These are phyloP conservation scores for Uloborus plumipes DNA, from an alignment of 2,888 invertebrate genomes.

Conservation along the genomic window DNA sequence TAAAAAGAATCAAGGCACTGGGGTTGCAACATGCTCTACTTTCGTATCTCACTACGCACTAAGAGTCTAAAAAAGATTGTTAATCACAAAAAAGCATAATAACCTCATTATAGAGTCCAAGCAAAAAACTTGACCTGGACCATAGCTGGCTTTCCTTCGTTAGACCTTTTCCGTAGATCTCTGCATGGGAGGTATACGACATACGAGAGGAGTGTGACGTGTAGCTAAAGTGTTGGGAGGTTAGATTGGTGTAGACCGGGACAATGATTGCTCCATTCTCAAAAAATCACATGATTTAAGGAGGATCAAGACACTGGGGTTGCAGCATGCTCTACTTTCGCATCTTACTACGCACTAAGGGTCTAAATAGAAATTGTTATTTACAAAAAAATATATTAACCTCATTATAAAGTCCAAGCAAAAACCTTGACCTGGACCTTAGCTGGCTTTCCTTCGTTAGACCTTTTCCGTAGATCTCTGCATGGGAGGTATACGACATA, in stretches of 20 bases:
- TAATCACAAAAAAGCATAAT: constrained; percentile 15
- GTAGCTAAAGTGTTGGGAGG: constrained; percentile 91
- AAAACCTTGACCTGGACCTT: constrained; percentile 73
- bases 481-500: constrained; percentile 94
- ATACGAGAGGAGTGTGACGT: constrained; percentile 94
- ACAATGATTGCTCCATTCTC: constrained; percentile 96
- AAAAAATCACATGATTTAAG: too few species aligned
- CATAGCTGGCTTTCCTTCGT: constrained; percentile 89
- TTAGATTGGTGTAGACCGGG: constrained; percentile 89
- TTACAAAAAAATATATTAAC: constrained; percentile 48
- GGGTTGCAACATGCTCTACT: too few species aligned
- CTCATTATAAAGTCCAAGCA: constrained; percentile 66
- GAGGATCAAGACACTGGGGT: constrained; percentile 98
- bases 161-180: constrained; percentile 83
- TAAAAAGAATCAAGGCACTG: too few species aligned
- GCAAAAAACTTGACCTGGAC: constrained; percentile 70
- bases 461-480: constrained; percentile 84
- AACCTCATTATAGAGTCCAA: constrained; percentile 66
- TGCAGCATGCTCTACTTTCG: too few species aligned
- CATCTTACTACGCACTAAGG: too few species aligned
- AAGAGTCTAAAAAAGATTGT: too few species aligned
- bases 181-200: constrained; percentile 94
- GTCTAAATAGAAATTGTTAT: background rate
- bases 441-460: constrained; percentile 90
- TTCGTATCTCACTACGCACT: too few species aligned